A percentile compares a stretch with the other conserved stretches of the same genome.
These are phyloP conservation scores for Stigmatopora argus DNA, from an alignment of 2,113 vertebrate species.

Conservation along the genomic window DNA sequence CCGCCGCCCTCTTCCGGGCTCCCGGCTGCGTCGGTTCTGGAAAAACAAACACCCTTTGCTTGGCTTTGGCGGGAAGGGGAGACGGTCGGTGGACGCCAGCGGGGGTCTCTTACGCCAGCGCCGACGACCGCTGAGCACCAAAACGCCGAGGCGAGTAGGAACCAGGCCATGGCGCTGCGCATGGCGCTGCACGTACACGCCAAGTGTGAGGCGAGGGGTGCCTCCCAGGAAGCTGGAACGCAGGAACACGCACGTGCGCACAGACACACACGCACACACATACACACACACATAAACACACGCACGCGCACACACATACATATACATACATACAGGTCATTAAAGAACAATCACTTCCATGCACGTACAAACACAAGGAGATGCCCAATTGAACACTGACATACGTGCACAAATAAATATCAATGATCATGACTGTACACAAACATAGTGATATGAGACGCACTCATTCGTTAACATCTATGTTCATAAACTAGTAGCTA, in stretches of 20 bases:
- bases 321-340: too few relatives aligned
- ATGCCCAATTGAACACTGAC: too few relatives aligned
- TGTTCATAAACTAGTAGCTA: too few relatives aligned
- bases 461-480: too few relatives aligned
- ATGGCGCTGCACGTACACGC: not conserved
- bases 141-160: not conserved
- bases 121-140: not conserved
- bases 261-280: not conserved
- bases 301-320: too few relatives aligned
- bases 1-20: not conserved
- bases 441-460: too few relatives aligned
- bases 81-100: not conserved
- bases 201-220: not conserved
- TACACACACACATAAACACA: too few relatives aligned
- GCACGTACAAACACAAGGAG: too few relatives aligned
- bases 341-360: too few relatives aligned
- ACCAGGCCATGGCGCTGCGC: not conserved
- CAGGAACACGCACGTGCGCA: not conserved
- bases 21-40: constrained; percentile 23
- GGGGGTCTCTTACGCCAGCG: not conserved
- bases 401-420: too few relatives aligned
- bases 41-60: not conserved
- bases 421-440: too few relatives aligned
- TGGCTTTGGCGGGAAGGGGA: not conserved
- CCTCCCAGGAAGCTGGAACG: not conserved